Conservation (phyloP, 2,888 invertebrate genomes). For the Lordiphosa andalusiaca region DNA sequence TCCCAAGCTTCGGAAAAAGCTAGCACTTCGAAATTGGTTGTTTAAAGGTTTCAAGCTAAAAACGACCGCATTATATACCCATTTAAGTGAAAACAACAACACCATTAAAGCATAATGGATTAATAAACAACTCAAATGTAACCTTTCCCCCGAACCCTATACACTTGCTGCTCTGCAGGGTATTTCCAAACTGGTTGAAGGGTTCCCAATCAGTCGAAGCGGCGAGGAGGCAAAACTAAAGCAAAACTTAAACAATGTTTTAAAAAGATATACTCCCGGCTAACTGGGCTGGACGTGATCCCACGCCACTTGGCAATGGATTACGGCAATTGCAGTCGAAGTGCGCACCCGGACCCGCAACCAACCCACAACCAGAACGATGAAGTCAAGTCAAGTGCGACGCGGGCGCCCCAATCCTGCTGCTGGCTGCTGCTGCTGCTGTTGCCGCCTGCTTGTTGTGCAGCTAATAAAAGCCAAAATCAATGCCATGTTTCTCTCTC, state of each 20-base stretch:
- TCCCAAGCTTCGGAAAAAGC: too few relatives aligned
- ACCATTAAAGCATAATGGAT: too few relatives aligned
- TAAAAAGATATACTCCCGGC: conserved; percentile 69
- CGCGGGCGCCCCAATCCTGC: conserved; percentile 36
- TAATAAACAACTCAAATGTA: too few relatives aligned
- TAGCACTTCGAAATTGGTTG: too few relatives aligned
- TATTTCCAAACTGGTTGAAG: conserved; percentile 8
- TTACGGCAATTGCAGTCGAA: conserved; percentile 70
- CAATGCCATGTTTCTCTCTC: conserved; percentile 49
- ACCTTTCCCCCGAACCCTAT: background rate
- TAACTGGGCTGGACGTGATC: conserved; percentile 65
- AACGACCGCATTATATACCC: too few relatives aligned
- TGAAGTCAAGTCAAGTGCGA: conserved; percentile 57
- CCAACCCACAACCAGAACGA: conserved; percentile 4
- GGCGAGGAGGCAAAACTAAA: conserved; percentile 33
- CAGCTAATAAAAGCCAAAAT: conserved; percentile 73
- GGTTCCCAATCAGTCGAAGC: conserved; percentile 38
- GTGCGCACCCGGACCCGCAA: conserved; percentile 20
- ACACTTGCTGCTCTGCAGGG: conserved; percentile 12
- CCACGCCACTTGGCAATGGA: conserved; percentile 63
- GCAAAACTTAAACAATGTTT: conserved; percentile 74
- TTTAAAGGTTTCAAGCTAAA: too few relatives aligned
- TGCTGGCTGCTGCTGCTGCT: conserved; percentile 36
- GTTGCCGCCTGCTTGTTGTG: conserved; percentile 32
- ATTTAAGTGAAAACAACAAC: too few relatives aligned